These are phyloP conservation scores for Actias luna DNA, from an alignment of 2,888 invertebrate species.

Conservation along the genomic window DNA sequence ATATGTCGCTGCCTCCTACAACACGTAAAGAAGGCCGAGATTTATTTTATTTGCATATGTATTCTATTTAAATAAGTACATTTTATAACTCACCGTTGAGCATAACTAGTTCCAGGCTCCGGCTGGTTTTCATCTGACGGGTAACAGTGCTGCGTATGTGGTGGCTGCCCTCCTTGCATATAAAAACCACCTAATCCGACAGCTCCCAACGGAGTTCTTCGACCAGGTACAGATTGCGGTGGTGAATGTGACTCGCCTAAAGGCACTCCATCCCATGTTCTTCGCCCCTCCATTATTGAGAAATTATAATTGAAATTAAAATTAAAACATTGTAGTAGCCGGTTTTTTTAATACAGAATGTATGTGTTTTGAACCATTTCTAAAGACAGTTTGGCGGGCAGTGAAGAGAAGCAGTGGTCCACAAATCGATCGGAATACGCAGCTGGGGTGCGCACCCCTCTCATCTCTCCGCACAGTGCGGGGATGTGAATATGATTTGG, in stretches of 20 bases:
- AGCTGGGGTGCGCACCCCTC: slow-evolving; percentile 81
- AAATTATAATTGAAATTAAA: slow-evolving; percentile 40
- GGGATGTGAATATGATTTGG: slow-evolving; percentile 72
- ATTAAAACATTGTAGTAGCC: slow-evolving; percentile 57
- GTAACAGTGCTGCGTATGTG: slow-evolving; percentile 79
- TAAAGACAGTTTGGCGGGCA: slow-evolving; percentile 61
- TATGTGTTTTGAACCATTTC: slow-evolving; percentile 55
- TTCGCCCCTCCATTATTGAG: slow-evolving; percentile 72
- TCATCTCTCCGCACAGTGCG: slow-evolving; percentile 71
- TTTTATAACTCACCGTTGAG: slow-evolving; percentile 60
- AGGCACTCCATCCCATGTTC: slow-evolving; percentile 75
- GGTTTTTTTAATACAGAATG: slow-evolving; percentile 35
- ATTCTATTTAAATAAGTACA: neutral
- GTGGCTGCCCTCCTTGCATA: slow-evolving; percentile 85
- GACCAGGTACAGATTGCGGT: slow-evolving; percentile 84
- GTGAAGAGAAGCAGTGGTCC: slow-evolving; percentile 52
- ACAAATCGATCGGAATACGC: slow-evolving; percentile 77
- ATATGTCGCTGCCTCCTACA: too few relatives aligned
- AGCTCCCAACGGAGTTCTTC: slow-evolving; percentile 90
- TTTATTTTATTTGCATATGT: too few relatives aligned
- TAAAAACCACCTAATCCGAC: slow-evolving; percentile 94
- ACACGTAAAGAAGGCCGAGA: too few relatives aligned
- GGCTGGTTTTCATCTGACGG: slow-evolving; percentile 91
- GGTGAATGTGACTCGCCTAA: slow-evolving; percentile 76
- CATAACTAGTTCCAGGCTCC: slow-evolving; percentile 82